Percentiles rank a stretch among this genome's conserved stretches.
phyloP scores from a whole-genome alignment of 2,113 vertebrate genomes.

The Malurus elegans region DNA sequence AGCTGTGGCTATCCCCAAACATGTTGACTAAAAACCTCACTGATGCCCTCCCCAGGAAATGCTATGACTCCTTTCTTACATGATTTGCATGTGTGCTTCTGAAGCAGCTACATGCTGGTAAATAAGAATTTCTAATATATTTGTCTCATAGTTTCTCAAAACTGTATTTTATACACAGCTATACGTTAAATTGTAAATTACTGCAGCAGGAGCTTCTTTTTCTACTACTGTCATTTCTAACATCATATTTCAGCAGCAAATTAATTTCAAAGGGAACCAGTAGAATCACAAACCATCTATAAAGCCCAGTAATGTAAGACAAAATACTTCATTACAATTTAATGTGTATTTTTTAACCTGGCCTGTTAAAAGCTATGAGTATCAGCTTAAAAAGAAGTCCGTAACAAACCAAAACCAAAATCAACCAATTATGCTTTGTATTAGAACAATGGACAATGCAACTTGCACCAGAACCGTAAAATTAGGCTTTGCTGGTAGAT shows the following conservation, averaged over 20 bases:
- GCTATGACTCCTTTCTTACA: not conserved
- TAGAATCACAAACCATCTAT: not conserved
- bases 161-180: not conserved
- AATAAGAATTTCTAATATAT: not conserved
- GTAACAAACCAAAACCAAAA: not conserved
- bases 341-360: not conserved
- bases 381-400: not conserved
- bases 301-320: not conserved
- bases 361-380: not conserved
- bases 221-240: not conserved
- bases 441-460: not conserved
- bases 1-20: conserved; percentile 26
- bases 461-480: not conserved
- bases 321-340: not conserved
- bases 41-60: not conserved
- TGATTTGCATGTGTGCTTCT: not conserved
- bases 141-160: not conserved
- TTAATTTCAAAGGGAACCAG: not conserved
- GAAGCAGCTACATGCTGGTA: not conserved
- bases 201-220: not conserved
- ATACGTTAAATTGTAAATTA: not conserved
- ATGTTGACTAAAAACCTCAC: not conserved
- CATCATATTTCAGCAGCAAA: not conserved
- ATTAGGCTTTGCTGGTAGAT: not conserved
- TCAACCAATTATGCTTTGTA: not conserved